Base-by-base conservation (phyloP, 2,797 vertebrate genomes). In the Fundulus diaphanus region DNA sequence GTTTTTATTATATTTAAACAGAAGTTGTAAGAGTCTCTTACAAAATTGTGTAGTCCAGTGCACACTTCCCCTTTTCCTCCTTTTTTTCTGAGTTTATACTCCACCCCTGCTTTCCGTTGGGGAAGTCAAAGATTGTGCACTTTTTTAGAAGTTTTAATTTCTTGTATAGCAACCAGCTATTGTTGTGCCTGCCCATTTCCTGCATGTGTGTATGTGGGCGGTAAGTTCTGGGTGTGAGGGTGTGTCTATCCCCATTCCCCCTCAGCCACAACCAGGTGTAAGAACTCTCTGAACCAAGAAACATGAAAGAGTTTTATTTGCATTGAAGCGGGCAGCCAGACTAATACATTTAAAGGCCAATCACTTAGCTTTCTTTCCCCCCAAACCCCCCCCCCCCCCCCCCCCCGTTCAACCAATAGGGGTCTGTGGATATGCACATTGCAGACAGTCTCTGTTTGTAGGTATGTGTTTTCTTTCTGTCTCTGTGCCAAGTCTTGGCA, bases 191-290 rank as follows among this genome's bases (percentile, higher is more conserved):
- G 75, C 86, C 86, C 89, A 80, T 86, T 91, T 92, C 90, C 83
- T 66, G 56, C 65, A 69, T 83, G 70, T 37, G 42, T 51, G 76
- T 73, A 52, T 52, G 69, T 77, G 68, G 85, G 85, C 59, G 87
- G 89, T 79, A 83, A 68, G 80, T 63, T n/a, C 81, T 80, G 85
- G 85, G 84, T 85, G 86, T 75, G 77, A 88, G 90, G 88, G 90
- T 82, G 93, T 90, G 90, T 86, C 88, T 82, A 73, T 77, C 78
- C 75, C 87, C 86, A 78, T 87, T 78, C 72, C 79, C 71, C 79
- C 54, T 31, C 68, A 88, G 88, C 91, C 89, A 78, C 89, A 90
- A 85, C 92, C 93, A 94, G 94, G 94, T 95, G 93, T 93, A 90
- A 90, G 94, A 94, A 90, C 82, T 81, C 86, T 92, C 90, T 90